Conservation (phyloP, 2,113 vertebrate species). For the Thunnus thynnus region DNA sequence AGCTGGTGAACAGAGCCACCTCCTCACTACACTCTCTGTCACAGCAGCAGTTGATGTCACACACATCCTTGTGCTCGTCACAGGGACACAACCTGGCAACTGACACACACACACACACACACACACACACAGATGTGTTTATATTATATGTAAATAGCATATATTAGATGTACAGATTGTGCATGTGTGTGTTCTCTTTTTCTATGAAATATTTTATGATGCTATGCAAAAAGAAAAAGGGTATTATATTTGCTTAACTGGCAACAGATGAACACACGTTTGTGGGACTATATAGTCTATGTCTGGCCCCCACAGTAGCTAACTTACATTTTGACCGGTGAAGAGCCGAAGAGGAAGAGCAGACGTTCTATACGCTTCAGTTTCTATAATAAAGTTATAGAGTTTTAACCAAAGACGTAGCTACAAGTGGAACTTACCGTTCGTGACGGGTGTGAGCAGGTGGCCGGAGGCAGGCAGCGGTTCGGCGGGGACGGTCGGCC, state of each 20-base stretch:
- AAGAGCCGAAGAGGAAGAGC: not conserved
- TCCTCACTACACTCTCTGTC: constrained; percentile 62
- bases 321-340: not conserved
- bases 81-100: constrained; percentile 71
- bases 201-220: no score
- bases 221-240: no score
- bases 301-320: no score
- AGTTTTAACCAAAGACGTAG: no score
- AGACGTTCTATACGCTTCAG: not conserved
- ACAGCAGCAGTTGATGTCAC: constrained; percentile 80
- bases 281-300: no score
- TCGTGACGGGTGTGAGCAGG: constrained; percentile 27
- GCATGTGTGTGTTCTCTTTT: no score
- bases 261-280: no score
- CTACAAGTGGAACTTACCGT: constrained; percentile 42
- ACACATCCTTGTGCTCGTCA: constrained; percentile 40
- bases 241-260: no score
- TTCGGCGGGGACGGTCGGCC: fast-evolving
- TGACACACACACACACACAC: constrained; percentile 42
- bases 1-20: constrained; percentile 69
- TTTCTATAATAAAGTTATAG: no score
- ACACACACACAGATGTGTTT: not conserved
- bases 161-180: no score
- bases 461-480: constrained; percentile 59
- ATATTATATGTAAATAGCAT: no score